Base-by-base conservation (phyloP, 2,797 vertebrate genomes). In the Poeciliopsis presidionis region DNA sequence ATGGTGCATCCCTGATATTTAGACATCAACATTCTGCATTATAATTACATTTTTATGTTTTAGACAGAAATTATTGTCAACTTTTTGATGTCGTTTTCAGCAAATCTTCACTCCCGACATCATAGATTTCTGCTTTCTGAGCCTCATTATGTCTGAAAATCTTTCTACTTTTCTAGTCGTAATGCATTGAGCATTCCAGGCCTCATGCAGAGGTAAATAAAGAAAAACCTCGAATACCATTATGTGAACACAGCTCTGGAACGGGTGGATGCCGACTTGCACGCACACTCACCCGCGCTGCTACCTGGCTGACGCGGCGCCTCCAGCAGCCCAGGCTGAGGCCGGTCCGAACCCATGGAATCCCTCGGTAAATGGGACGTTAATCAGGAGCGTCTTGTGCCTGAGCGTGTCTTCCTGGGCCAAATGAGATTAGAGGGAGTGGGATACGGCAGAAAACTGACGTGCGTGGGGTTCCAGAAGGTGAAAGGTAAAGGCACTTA, bases 401-500 rank as follows among this genome's bases (percentile, higher is more conserved):
- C 90, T 93, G 93, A 95, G 93, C 94, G 93, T 95, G 94, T 95
- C 94, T 94, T 96, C 92, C 93, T 93, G 93, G 93, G 92, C 92
- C 93, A 95, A 94, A 95, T 95, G 95, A 95, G 96, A 96, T 95
- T 95, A 95, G 93, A 90, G 89, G 78, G 87, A 93, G 91, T 90
- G 92, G 91, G 90, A 92, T 91, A 91, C 59, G 84, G 87, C 46
- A 51, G 20, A 46, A 46, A 81, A 92, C 90, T 80, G 89, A 90
- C 90, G 92, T 92, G 94, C 87, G 92, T 93, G 94, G 94, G 93
- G 94, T 94, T 95, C 92, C 94, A 22, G 94, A 95, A 96, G 96
- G 96, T 96, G 96, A 96, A 96, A 96, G 96, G 96, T 96, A 96
- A 96, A 95, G 94, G 94, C 95, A 96, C 95, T 96, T 95, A 96